A percentile compares a stretch with the other conserved stretches of the same genome.
Conservation (phyloP, 2,797 vertebrate species). For the Propithecus perrieri region DNA sequence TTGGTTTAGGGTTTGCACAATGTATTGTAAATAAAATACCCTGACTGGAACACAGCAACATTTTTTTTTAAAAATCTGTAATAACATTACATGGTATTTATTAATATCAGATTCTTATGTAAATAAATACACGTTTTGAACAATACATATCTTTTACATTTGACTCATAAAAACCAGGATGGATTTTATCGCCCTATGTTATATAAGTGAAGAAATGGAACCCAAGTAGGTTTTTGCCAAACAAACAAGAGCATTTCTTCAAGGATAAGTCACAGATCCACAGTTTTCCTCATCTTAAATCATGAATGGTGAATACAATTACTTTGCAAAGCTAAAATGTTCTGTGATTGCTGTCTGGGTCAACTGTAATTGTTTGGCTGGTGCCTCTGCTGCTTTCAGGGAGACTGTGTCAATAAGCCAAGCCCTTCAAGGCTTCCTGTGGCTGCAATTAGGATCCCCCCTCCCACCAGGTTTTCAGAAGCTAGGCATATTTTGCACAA, state of each 20-base stretch:
- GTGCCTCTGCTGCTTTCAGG: background rate
- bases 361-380: constrained; percentile 5
- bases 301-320: background rate
- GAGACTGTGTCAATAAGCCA: constrained; percentile 6
- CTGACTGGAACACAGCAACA: background rate
- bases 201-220: background rate
- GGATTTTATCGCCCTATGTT: background rate
- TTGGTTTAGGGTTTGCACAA: background rate
- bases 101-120: background rate
- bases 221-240: background rate
- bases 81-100: background rate
- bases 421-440: background rate
- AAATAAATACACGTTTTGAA: background rate
- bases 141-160: background rate
- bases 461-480: constrained; percentile 7
- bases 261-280: background rate
- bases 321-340: background rate
- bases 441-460: background rate
- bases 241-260: background rate
- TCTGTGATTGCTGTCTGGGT: background rate
- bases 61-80: background rate
- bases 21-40: background rate
- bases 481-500: background rate
- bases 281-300: background rate
- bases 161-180: background rate